Conservation (phyloP, 2,113 vertebrate species). For the Sula dactylatra region DNA sequence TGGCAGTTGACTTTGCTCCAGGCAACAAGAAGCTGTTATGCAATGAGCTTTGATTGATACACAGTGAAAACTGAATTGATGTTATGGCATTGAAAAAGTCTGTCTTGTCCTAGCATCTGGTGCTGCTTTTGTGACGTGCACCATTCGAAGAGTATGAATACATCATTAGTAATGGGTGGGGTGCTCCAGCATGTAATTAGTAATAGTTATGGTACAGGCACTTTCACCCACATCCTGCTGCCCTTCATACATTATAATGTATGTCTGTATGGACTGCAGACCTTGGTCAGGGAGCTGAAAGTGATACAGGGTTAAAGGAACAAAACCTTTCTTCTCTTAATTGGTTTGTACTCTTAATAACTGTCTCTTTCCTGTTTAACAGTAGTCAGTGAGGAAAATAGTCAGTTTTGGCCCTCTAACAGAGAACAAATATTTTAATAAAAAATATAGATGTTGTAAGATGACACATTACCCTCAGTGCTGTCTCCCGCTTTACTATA, state of each 20-base stretch:
- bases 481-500: not conserved
- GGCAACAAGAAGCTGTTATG: not conserved
- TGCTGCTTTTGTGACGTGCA: not conserved
- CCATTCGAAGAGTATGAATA: not conserved
- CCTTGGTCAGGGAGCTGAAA: not conserved
- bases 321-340: not conserved
- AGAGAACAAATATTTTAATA: not conserved
- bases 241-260: not conserved
- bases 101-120: not conserved
- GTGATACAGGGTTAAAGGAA: not conserved
- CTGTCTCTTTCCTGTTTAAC: not conserved
- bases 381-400: not conserved
- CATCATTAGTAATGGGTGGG: not conserved
- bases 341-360: not conserved
- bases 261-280: not conserved
- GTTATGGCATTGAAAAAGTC: not conserved
- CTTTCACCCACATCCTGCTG: not conserved
- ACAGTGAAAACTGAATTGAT: not conserved
- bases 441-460: not conserved
- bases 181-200: not conserved
- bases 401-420: not conserved
- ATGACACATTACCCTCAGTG: accelerated
- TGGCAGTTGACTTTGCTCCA: not conserved
- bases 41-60: not conserved
- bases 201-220: not conserved